These are phyloP conservation scores for Embiotoca jacksoni DNA, from an alignment of 2,113 vertebrate species.

Conservation along the genomic window DNA sequence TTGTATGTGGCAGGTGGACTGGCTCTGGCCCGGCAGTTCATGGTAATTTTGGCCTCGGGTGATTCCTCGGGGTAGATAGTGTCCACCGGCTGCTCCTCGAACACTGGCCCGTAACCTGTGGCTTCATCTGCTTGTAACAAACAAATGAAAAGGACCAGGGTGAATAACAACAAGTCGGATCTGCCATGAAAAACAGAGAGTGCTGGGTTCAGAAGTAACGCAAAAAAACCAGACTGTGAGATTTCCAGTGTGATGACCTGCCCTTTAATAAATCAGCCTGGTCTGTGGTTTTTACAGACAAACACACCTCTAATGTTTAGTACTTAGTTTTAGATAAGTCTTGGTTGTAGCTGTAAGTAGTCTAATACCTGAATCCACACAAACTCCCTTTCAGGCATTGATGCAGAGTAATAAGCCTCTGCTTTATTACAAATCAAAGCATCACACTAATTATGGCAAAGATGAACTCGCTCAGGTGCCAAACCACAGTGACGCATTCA, in stretches of 20 bases:
- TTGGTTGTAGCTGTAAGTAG: slow-evolving; percentile 9
- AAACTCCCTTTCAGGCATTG: slow-evolving; percentile 18
- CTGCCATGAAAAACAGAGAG: slow-evolving; percentile 35
- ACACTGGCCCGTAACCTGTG: slow-evolving; percentile 93
- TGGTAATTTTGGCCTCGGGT: slow-evolving; percentile 92
- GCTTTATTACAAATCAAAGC: slow-evolving; percentile 47
- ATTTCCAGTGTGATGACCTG: slow-evolving; percentile 13
- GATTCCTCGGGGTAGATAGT: slow-evolving; percentile 98
- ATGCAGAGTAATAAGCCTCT: slow-evolving; percentile 28
- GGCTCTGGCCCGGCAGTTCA: slow-evolving; percentile 92
- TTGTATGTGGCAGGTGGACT: slow-evolving; percentile 92
- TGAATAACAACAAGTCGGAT: slow-evolving; percentile 39
- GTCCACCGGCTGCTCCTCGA: slow-evolving; percentile 96
- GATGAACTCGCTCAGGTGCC: slow-evolving; percentile 50
- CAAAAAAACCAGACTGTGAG: background rate
- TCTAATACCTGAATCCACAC: slow-evolving; percentile 17
- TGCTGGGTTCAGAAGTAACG: slow-evolving; percentile 30
- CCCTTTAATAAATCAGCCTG: slow-evolving; percentile 12
- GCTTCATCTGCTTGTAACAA: slow-evolving; percentile 86
- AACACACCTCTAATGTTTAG: background rate
- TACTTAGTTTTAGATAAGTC: slow-evolving; percentile 10
- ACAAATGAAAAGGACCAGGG: slow-evolving; percentile 25
- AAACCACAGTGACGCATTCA: slow-evolving; percentile 36
- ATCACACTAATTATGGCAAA: slow-evolving; percentile 39
- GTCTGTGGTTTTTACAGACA: slow-evolving; percentile 17